Conservation (phyloP, 2,797 vertebrate genomes). For the Rhabdomys pumilio region DNA sequence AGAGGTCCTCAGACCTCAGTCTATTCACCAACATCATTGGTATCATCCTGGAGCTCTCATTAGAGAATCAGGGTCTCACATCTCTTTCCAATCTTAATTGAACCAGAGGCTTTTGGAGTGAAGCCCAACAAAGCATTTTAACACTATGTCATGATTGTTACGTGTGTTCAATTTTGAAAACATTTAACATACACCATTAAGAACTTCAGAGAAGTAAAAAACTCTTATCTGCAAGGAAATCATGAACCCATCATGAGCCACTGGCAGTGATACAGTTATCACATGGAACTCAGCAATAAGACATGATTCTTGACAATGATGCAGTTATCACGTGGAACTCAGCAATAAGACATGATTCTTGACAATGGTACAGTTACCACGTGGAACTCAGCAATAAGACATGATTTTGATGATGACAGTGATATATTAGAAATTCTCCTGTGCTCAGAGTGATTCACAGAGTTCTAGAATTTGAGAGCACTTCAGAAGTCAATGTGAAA, state of each 20-base stretch:
- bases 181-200: not conserved
- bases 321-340: not conserved
- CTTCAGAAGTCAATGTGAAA: not conserved
- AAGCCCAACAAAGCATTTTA: not conserved
- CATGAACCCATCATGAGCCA: not conserved
- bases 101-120: not conserved
- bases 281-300: not conserved
- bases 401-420: not conserved
- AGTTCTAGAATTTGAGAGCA: not conserved
- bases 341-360: too few species aligned
- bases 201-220: not conserved
- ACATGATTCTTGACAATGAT: not conserved
- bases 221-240: not conserved
- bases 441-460: not conserved
- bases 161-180: not conserved
- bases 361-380: too few species aligned
- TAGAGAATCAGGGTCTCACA: not conserved
- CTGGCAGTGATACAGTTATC: not conserved
- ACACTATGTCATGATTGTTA: not conserved
- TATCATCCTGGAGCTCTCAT: not conserved
- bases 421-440: not conserved
- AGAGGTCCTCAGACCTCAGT: not conserved
- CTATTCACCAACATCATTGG: not conserved
- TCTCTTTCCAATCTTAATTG: not conserved
- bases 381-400: too few species aligned